Evolutionary conservation across 2,797 vertebrate genomes (phyloP).

Genomic region (Chromis chromis): DNA sequence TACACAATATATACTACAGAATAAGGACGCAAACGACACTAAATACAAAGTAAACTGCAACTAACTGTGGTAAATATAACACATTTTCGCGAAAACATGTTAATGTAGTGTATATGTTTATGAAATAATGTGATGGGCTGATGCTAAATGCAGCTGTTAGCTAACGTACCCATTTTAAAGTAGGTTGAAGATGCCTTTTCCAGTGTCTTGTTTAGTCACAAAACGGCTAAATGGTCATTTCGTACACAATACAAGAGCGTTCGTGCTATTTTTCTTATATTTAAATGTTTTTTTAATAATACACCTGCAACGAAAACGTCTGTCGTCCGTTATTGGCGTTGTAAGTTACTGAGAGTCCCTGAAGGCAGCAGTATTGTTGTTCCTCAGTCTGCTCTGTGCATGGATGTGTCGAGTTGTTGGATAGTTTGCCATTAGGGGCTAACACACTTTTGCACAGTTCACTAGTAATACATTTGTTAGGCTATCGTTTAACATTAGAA

Average conservation of each 20-base stretch:
- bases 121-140: neutral
- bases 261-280: neutral
- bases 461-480: neutral
- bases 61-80: neutral
- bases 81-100: neutral
- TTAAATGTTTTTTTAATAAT: no score
- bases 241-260: neutral
- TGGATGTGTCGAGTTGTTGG: constrained; percentile 12
- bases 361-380: constrained; percentile 56
- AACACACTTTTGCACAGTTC: neutral
- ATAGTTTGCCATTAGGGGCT: neutral
- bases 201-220: no score
- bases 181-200: no score
- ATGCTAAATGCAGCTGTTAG: neutral
- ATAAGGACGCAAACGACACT: no score
- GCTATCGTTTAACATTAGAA: neutral
- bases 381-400: neutral
- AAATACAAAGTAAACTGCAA: neutral
- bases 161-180: no score
- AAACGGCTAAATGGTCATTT: no score
- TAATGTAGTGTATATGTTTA: neutral
- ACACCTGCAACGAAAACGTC: no score
- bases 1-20: neutral
- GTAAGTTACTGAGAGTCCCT: neutral
- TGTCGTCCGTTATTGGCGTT: neutral